Evolutionary conservation across 2,113 vertebrate species (phyloP), one percentile per base, ranked within the genome.

Genomic region (Hemibagrus wyckioides): DNA sequence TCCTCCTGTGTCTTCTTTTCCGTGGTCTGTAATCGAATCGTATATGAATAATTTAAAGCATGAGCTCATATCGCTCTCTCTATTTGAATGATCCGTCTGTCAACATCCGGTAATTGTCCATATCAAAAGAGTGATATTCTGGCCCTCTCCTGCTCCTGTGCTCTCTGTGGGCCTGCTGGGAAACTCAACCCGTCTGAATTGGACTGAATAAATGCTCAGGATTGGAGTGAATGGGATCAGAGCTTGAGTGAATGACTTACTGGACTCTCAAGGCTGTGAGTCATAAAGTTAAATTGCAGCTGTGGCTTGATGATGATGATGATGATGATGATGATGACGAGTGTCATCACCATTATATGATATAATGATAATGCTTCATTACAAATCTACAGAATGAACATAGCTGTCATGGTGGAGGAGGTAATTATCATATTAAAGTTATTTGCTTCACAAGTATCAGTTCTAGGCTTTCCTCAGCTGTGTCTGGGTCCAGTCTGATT

Each of bases 331-430:
- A 48, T 82, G 23, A 57, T 81, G 30, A 41, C n/a, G n/a, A n/a
- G n/a, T 80, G 3, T 39, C 69, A 73, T 79, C 28, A 79, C 30
- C 76, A 79, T 79, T 25, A 30, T 28, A 79, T 79, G 15, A 52
- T 79, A 30, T 52, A 80, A 86, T 89, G 56, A 88, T 76, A 71
- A 80, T 83, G 81, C 88, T 88, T 67, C 54, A 52, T 85, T 87
- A 89, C 80, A 81, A 84, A 90, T 93, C 90, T 80, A 50, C 41
- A 36, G 39, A 84, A 65, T 83, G 88, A 90, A 85, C 86, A 61
- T 84, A 33, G 84, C 84, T 82, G 86, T 61, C 81, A 52, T 54
- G n/a, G 2, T 50, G 61, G 50, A 76, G 85, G 83, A 85, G 77
- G 73, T 79, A 48, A 44, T 79, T 65, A 14, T 67, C n/a, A 36